Evolutionary conservation across 2,797 vertebrate species (phyloP).

Genomic region (Cossypha niveicapilla): DNA sequence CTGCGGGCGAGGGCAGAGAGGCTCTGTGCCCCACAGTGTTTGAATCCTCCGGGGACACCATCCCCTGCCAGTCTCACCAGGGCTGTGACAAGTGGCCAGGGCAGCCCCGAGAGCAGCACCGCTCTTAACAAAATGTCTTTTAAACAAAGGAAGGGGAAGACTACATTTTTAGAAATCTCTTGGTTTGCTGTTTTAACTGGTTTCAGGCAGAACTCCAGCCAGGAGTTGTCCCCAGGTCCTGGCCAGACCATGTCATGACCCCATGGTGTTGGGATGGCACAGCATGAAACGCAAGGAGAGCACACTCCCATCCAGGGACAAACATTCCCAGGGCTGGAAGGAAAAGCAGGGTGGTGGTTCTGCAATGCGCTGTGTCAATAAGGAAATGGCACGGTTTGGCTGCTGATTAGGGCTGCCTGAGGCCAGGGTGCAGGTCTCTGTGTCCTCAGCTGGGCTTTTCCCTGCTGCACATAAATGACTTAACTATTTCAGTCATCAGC

Average conservation of each 20-base stretch:
- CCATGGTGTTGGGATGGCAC: accelerated
- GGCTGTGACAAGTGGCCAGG: neutral
- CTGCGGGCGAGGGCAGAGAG: neutral
- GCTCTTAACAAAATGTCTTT: neutral
- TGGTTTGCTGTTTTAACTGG: neutral
- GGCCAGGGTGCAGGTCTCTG: neutral
- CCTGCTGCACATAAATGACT: neutral
- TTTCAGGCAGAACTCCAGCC: neutral
- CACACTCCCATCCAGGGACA: neutral
- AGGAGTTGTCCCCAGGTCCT: neutral
- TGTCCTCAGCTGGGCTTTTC: neutral
- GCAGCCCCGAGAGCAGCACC: neutral
- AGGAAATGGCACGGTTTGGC: neutral
- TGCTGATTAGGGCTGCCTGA: neutral
- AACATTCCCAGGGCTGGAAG: neutral
- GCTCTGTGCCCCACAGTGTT: neutral
- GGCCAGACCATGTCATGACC: neutral
- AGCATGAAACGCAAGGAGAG: neutral
- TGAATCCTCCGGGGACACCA: neutral
- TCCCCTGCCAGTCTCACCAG: neutral
- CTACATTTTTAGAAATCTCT: neutral
- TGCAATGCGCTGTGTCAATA: neutral
- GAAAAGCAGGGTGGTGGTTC: neutral
- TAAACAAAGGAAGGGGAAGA: neutral
- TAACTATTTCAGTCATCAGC: neutral